A percentile compares a stretch with the other conserved stretches of the same genome.
Conservation (phyloP, 2,888 invertebrate genomes). For the Pantelozetes paolii region DNA sequence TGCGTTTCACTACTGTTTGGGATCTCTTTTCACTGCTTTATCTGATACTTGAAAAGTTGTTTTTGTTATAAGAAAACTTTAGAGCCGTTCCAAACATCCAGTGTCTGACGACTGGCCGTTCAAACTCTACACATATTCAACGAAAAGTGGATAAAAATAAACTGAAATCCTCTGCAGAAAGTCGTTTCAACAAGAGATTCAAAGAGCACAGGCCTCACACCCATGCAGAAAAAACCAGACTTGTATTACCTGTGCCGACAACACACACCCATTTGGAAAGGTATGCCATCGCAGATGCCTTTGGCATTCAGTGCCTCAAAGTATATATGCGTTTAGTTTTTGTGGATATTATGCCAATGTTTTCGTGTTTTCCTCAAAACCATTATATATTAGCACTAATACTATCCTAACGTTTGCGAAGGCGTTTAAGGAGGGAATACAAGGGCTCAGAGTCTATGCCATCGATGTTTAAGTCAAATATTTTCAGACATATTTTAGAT, state of each 20-base stretch:
- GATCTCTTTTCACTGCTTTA: background rate
- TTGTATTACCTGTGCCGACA: slow-evolving; percentile 36
- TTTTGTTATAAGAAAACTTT: background rate
- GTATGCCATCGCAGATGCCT: slow-evolving; percentile 21
- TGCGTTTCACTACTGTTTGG: background rate
- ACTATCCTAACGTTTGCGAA: slow-evolving; percentile 10
- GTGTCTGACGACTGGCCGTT: background rate
- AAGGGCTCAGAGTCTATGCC: no score
- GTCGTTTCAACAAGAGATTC: background rate
- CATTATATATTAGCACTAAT: slow-evolving; percentile 6
- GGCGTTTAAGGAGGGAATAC: slow-evolving; percentile 22
- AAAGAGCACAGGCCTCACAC: slow-evolving; percentile 23
- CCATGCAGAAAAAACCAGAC: slow-evolving; percentile 26
- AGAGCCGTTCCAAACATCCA: background rate
- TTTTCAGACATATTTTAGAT: background rate
- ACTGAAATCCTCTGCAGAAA: background rate
- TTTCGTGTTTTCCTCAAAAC: slow-evolving; percentile 14
- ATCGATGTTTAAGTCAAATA: no score
- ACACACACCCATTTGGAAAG: slow-evolving; percentile 35
- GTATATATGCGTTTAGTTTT: background rate
- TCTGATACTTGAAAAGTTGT: background rate
- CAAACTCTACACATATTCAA: background rate
- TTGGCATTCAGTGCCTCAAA: background rate
- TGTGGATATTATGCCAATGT: slow-evolving; percentile 1
- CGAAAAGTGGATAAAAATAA: slow-evolving; percentile 20